Conservation (phyloP, 2,797 vertebrate genomes). For the Nyctibius grandis region DNA sequence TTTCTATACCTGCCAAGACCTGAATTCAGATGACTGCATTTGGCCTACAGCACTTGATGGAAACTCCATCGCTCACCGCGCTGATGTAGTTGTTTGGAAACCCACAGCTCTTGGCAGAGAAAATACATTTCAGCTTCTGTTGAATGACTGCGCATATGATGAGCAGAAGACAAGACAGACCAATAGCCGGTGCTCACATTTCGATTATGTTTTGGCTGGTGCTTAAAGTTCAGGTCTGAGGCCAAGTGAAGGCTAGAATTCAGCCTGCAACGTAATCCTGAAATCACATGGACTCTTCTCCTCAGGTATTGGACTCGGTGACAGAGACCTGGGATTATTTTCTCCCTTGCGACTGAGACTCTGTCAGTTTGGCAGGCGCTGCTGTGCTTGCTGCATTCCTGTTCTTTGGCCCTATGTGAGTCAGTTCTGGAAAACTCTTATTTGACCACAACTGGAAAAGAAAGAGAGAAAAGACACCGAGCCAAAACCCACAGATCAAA, state of each 20-base stretch:
- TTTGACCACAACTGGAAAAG: slow-evolving; percentile 37
- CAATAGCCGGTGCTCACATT: neutral
- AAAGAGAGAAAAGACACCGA: neutral
- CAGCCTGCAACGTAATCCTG: slow-evolving; percentile 28
- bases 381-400: neutral
- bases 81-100: slow-evolving; percentile 56
- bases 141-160: slow-evolving; percentile 59
- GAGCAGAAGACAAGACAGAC: slow-evolving; percentile 34
- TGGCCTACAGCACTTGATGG: slow-evolving; percentile 46
- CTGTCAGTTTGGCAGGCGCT: neutral
- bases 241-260: slow-evolving; percentile 46
- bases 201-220: slow-evolving; percentile 47
- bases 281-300: neutral
- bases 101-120: slow-evolving; percentile 7
- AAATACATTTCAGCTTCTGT: slow-evolving; percentile 52
- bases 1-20: slow-evolving; percentile 54
- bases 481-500: slow-evolving; percentile 19
- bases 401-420: neutral
- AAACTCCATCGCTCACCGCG: slow-evolving; percentile 37
- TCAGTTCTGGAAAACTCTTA: slow-evolving; percentile 38
- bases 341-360: neutral
- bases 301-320: neutral
- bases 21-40: slow-evolving; percentile 52
- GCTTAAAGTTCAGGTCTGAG: slow-evolving; percentile 57
- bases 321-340: neutral